These are phyloP conservation scores for Ceuthmochares aereus DNA, from an alignment of 2,113 vertebrate species.

Conservation along the genomic window DNA sequence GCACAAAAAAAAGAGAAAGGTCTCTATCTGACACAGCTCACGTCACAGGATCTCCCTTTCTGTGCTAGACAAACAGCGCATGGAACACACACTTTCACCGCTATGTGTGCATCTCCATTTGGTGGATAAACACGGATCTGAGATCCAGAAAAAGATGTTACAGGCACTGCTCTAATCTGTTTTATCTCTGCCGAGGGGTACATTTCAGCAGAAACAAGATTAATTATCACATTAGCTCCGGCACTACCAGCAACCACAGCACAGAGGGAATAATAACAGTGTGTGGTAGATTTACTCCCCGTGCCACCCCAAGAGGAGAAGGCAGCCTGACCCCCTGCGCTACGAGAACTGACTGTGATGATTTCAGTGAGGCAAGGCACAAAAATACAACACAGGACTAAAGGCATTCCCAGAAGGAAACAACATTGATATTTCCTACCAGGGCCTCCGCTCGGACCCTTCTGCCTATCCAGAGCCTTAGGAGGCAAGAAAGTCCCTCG, in stretches of 20 bases:
- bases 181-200: not conserved
- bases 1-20: not conserved
- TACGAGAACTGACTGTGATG: not conserved
- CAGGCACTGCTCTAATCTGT: not conserved
- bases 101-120: not conserved
- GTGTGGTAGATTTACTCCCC: not conserved
- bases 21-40: not conserved
- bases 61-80: fast-evolving
- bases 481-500: not conserved
- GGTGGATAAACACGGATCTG: not conserved
- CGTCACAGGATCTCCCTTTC: not conserved
- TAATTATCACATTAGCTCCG: not conserved
- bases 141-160: not conserved
- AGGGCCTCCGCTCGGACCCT: not conserved
- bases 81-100: not conserved
- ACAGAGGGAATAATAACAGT: not conserved
- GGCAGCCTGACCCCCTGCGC: not conserved
- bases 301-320: not conserved
- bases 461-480: not conserved
- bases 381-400: not conserved
- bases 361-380: not conserved
- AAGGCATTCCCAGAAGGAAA: not conserved
- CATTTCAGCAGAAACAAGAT: not conserved
- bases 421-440: fast-evolving
- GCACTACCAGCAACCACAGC: not conserved